A percentile compares a stretch with the other conserved stretches of the same genome.
phyloP scores from a whole-genome alignment of 2,113 vertebrate species.

The Chinchilla lanigera region DNA sequence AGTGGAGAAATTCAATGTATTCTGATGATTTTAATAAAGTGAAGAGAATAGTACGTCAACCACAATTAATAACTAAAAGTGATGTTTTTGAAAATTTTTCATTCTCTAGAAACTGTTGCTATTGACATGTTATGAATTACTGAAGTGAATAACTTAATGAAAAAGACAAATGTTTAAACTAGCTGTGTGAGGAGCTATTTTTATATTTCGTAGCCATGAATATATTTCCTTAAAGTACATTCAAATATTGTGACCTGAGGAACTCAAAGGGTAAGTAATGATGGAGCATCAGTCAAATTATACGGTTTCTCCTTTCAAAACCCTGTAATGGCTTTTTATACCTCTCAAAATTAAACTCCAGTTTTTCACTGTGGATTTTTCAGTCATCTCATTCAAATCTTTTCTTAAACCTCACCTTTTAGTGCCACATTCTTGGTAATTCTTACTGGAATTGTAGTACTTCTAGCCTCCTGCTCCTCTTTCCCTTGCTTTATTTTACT shows the following conservation, averaged over 20 bases:
- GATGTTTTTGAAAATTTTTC: neutral
- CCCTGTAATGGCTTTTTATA: neutral
- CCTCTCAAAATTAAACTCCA: neutral
- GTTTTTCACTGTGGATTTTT: neutral
- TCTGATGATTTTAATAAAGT: neutral
- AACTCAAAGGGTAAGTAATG: neutral
- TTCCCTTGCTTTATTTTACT: neutral
- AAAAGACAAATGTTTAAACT: neutral
- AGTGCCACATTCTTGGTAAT: neutral
- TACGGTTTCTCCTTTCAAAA: neutral
- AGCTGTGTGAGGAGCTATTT: neutral
- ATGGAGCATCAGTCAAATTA: neutral
- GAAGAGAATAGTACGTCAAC: neutral
- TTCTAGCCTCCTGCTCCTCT: rapidly evolving
- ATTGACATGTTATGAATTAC: neutral
- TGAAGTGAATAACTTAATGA: neutral
- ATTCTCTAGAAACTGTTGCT: neutral
- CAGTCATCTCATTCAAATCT: neutral
- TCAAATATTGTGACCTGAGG: neutral
- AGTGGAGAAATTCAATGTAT: neutral
- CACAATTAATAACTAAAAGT: constrained; percentile 28
- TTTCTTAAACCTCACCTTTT: neutral
- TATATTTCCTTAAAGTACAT: neutral
- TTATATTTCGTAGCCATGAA: neutral
- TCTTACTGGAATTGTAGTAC: neutral